Conservation (phyloP, 2,888 invertebrate genomes). For the Caenorhabditis sp. region DNA sequence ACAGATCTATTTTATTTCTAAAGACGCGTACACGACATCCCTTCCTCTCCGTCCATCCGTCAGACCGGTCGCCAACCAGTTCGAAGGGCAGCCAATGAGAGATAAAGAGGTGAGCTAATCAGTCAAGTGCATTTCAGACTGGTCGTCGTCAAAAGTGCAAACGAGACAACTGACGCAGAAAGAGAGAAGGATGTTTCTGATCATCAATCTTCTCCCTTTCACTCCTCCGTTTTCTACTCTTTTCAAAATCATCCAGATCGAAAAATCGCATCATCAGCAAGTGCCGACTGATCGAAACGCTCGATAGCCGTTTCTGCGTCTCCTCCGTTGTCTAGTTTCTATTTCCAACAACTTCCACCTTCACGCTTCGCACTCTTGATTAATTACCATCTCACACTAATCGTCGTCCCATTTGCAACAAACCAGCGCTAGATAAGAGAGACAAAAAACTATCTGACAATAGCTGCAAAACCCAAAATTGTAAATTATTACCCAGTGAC, state of each 20-base stretch:
- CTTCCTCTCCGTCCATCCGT: neutral
- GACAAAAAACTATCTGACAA: slow-evolving; percentile 1
- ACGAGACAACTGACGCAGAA: slow-evolving; percentile 30
- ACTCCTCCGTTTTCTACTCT: slow-evolving; percentile 7
- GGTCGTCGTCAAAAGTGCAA: slow-evolving; percentile 38
- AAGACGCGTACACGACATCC: neutral
- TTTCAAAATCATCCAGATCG: slow-evolving; percentile 33
- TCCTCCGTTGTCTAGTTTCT: too few species aligned
- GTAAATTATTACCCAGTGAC: neutral
- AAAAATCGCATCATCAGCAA: slow-evolving; percentile 17
- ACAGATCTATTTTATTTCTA: neutral
- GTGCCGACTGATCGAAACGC: slow-evolving; percentile 47
- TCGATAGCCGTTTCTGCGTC: slow-evolving; percentile 15
- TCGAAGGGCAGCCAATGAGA: slow-evolving; percentile 6
- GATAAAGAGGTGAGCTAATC: slow-evolving; percentile 39
- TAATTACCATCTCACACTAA: slow-evolving; percentile 35
- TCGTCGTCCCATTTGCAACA: neutral
- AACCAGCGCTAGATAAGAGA: slow-evolving; percentile 22
- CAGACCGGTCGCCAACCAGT: slow-evolving; percentile 18
- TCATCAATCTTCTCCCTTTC: slow-evolving; percentile 39
- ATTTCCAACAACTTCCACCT: slow-evolving; percentile 19
- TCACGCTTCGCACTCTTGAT: slow-evolving; percentile 24
- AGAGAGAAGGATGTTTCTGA: too few species aligned
- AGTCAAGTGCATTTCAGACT: slow-evolving; percentile 31
- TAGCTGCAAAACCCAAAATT: slow-evolving; percentile 9